These are phyloP conservation scores for Apostichopus parvimensis DNA, from an alignment of 35 echinoderm and acorn worm species.

Conservation along the genomic window DNA sequence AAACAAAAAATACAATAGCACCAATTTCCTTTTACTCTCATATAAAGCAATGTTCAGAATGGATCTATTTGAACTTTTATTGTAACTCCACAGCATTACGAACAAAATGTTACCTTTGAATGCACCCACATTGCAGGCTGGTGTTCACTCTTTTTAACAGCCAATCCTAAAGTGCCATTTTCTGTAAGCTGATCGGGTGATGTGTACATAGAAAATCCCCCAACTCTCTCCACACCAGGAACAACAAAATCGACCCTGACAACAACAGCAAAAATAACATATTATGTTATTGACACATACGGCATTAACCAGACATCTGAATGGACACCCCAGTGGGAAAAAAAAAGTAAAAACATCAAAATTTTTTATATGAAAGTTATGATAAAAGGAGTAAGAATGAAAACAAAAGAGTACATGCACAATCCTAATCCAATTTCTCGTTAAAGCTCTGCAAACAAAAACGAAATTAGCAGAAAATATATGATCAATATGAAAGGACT, in stretches of 20 bases:
- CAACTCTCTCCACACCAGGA: conserved; percentile 79
- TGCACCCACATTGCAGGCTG: conserved; percentile 94
- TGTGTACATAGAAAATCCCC: conserved; percentile 92
- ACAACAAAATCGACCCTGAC: conserved; percentile 95
- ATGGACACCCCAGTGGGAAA: too few relatives aligned
- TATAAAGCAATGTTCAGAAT: too few relatives aligned
- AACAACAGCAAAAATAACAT: neutral
- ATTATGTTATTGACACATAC: neutral
- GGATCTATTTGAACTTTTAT: too few relatives aligned
- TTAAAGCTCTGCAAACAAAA: too few relatives aligned
- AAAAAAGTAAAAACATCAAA: neutral
- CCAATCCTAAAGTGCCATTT: conserved; percentile 66
- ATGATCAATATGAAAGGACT: neutral
- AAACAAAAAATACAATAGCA: too few relatives aligned
- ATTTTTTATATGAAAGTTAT: neutral
- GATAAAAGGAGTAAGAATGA: neutral
- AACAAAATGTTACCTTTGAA: conserved; percentile 67
- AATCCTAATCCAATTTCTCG: too few relatives aligned
- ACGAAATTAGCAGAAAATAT: neutral
- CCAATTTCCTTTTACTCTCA: too few relatives aligned
- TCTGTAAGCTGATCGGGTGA: conserved; percentile 59
- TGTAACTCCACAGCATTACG: neutral
- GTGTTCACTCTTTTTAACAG: conserved; percentile 85
- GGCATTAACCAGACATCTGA: too few relatives aligned
- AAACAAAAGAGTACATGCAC: neutral